Conservation (phyloP, 2,888 invertebrate genomes). For the Zootermopsis nevadensis region DNA sequence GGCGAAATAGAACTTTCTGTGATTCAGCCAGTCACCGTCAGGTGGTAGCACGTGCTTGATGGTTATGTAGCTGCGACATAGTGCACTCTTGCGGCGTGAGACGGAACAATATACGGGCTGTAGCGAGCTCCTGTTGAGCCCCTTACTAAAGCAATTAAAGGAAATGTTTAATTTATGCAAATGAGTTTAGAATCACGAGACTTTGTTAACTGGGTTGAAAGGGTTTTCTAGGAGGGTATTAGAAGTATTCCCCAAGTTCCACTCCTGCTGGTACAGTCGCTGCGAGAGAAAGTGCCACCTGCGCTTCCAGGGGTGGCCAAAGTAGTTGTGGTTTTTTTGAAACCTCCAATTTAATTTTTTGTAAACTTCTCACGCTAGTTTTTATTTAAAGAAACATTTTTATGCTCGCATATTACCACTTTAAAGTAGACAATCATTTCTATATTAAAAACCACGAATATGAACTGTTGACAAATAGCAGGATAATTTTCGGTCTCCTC, state of each 20-base stretch:
- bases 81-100: slow-evolving; percentile 11
- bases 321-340: not conserved
- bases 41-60: slow-evolving; percentile 1
- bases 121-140: slow-evolving; percentile 42
- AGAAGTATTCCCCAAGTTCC: slow-evolving; percentile 26
- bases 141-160: slow-evolving; percentile 54
- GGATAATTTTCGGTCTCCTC: no score
- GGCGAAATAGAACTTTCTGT: no score
- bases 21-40: not conserved
- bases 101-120: slow-evolving; percentile 23
- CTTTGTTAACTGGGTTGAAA: slow-evolving; percentile 50
- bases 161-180: slow-evolving; percentile 55
- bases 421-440: no score
- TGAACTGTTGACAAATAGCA: no score
- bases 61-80: not conserved
- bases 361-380: no score
- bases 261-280: slow-evolving; percentile 16
- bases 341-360: no score
- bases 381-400: no score
- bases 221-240: slow-evolving; percentile 25
- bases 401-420: no score
- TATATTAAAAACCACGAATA: no score
- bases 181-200: slow-evolving; percentile 53
- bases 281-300: not conserved
- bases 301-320: not conserved